phyloP scores from a whole-genome alignment of 1,140 invertebrate species.

The Phortica variegata region DNA sequence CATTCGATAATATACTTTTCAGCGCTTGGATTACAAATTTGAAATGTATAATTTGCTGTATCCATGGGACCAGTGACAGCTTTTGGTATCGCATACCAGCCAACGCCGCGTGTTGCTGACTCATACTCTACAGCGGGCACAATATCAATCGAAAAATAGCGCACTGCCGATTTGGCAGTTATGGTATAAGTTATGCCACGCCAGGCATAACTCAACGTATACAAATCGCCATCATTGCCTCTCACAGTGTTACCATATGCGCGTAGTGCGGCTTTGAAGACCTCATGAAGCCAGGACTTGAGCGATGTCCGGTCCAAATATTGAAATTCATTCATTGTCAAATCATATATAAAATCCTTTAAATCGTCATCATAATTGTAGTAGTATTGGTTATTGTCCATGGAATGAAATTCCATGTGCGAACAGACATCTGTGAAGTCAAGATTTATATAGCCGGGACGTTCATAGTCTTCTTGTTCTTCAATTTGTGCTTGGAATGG shows the following conservation, averaged over 20 bases:
- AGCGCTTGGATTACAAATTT: slow-evolving; percentile 4
- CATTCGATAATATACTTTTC: slow-evolving; percentile 10
- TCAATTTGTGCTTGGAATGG: slow-evolving; percentile 14
- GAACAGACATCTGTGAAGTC: slow-evolving; percentile 16
- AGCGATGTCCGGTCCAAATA: slow-evolving; percentile 14
- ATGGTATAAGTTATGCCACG: slow-evolving; percentile 20
- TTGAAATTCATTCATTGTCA: slow-evolving; percentile 11
- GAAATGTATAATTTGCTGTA: slow-evolving; percentile 16
- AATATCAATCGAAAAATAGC: slow-evolving; percentile 27
- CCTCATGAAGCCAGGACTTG: slow-evolving; percentile 17
- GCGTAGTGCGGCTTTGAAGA: slow-evolving; percentile 11
- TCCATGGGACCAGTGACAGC: neutral
- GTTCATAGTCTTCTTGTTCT: slow-evolving; percentile 6
- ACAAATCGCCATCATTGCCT: neutral
- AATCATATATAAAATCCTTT: neutral
- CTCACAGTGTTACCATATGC: neutral
- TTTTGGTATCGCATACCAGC: slow-evolving; percentile 22
- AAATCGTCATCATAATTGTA: neutral
- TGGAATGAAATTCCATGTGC: too few species aligned
- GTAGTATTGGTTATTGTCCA: neutral
- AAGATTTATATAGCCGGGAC: slow-evolving; percentile 25
- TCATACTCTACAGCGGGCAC: slow-evolving; percentile 28
- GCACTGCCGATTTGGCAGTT: slow-evolving; percentile 1
- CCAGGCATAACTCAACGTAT: slow-evolving; percentile 11
- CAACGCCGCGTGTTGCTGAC: neutral